Base-by-base conservation (phyloP, 23 tunicate species). In the Botrylloides violaceus region DNA sequence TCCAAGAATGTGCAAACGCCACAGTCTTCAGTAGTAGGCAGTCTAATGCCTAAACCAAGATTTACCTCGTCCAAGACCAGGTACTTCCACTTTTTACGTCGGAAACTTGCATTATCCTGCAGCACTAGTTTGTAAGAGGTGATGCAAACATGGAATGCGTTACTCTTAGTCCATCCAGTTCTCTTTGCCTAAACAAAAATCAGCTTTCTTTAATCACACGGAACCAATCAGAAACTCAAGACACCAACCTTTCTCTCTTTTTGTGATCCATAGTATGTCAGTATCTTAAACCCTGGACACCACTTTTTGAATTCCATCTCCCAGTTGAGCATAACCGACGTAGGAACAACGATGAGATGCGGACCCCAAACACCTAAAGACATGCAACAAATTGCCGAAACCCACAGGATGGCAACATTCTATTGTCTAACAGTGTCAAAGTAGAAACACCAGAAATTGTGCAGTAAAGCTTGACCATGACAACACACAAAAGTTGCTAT, bases 271-370 rank as follows among this genome's bases (percentile, higher is more conserved):
- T 93, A 93, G 57, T 93, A 93, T 20, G 98, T 85, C 24, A 93
- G 68, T 22, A 93, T 86, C 53, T 93, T 93, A 39, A 93, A 93
- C 9, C 98, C 98, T 4, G 98, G 98, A 73, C 83, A 83, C 98
- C 98, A 93, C 71, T 93, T 93, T 70, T 93, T 93, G 76, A 93
- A 81, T 80, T 93, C 98, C 92, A 93, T 85, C 47, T 93, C 98
- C 98, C 98, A 93, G 71, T 93, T 93, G 25, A 93, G 76, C 79
- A 93, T 86, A 25, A 93, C 98, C 72, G 87, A 79, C 7, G 98
- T 93, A 30, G 98, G 98, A 1, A 93, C 98, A 18, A 93, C 98
- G 24, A 93, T 81, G 9, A 93, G 60, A 77, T 93, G 98, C 39
- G 98, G 98, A 49, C 98, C 98, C 98, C 98, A 93, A 1, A 81